These are phyloP conservation scores for Sparidentex hasta DNA, from an alignment of 2,797 vertebrate species.

Conservation along the genomic window DNA sequence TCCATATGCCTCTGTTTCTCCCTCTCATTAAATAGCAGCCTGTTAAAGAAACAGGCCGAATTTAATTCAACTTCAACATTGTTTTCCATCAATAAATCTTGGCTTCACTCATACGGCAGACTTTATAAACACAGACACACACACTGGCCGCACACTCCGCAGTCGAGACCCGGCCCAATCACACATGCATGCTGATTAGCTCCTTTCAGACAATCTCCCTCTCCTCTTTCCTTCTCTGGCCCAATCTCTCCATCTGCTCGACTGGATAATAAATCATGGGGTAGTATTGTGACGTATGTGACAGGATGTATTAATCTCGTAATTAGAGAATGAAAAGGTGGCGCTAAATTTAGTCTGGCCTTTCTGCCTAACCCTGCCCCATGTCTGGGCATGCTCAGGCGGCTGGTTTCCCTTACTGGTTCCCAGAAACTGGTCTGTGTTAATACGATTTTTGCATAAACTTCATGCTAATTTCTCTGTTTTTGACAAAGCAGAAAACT, in stretches of 20 bases:
- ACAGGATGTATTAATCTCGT: constrained; percentile 85
- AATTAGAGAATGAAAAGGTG: constrained; percentile 85
- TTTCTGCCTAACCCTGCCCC: constrained; percentile 73
- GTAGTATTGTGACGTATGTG: constrained; percentile 80
- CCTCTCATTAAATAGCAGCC: constrained; percentile 78
- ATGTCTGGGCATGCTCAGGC: constrained; percentile 55
- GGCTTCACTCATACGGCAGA: constrained; percentile 45
- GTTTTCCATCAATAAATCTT: constrained; percentile 72
- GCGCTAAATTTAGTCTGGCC: constrained; percentile 85
- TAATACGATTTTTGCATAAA: constrained; percentile 17
- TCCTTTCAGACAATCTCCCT: constrained; percentile 59
- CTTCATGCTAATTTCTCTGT: constrained; percentile 30
- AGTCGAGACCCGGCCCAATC: constrained; percentile 41
- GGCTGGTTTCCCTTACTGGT: constrained; percentile 21
- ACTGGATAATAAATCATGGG: constrained; percentile 79
- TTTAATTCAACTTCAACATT: constrained; percentile 67
- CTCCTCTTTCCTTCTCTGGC: constrained; percentile 52
- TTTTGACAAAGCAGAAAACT: constrained; percentile 29
- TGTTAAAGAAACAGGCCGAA: constrained; percentile 74
- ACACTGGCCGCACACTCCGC: constrained; percentile 21
- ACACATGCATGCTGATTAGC: constrained; percentile 68
- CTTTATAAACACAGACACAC: constrained; percentile 54
- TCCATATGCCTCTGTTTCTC: constrained; percentile 63
- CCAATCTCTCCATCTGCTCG: constrained; percentile 77
- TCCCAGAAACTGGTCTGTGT: constrained; percentile 19